Conservation (phyloP, 2,113 vertebrate species). For the Ptychochromis oligacanthus region DNA sequence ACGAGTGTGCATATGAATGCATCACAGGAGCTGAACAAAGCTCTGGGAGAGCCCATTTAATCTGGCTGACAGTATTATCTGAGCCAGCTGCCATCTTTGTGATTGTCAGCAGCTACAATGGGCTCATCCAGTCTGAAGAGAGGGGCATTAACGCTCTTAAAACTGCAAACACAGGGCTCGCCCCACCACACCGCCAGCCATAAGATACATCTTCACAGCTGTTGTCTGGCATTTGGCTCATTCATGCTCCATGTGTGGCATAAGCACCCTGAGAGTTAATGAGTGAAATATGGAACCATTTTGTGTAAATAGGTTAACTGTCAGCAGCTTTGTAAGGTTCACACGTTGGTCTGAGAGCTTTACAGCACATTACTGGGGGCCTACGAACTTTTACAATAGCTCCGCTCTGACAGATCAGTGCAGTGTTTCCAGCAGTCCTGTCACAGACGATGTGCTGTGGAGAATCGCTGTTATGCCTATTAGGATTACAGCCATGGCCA, state of each 20-base stretch:
- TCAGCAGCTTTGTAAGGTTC: not conserved
- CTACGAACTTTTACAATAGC: too few species aligned
- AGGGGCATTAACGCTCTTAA: not conserved
- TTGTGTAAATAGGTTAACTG: too few species aligned
- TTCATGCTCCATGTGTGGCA: not conserved
- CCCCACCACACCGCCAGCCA: not conserved
- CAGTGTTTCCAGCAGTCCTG: not conserved
- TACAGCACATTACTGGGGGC: too few species aligned
- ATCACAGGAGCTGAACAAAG: conserved; percentile 50
- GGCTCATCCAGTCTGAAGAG: not conserved
- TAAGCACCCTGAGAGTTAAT: not conserved
- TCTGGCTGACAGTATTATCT: conserved; percentile 59
- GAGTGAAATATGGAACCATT: too few species aligned
- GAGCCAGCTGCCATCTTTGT: conserved; percentile 64
- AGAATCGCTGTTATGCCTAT: conserved; percentile 19
- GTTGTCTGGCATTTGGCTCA: conserved; percentile 18
- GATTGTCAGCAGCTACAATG: conserved; percentile 39
- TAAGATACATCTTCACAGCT: conserved; percentile 15
- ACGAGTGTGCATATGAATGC: not conserved
- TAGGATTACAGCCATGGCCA: not conserved
- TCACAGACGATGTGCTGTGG: not conserved
- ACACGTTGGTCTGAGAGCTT: not conserved
- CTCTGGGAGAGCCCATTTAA: conserved; percentile 28
- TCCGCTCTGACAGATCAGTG: not conserved
- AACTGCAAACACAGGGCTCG: not conserved